Conservation (phyloP, 2,113 vertebrate species). For the Festucalex cinctus region DNA sequence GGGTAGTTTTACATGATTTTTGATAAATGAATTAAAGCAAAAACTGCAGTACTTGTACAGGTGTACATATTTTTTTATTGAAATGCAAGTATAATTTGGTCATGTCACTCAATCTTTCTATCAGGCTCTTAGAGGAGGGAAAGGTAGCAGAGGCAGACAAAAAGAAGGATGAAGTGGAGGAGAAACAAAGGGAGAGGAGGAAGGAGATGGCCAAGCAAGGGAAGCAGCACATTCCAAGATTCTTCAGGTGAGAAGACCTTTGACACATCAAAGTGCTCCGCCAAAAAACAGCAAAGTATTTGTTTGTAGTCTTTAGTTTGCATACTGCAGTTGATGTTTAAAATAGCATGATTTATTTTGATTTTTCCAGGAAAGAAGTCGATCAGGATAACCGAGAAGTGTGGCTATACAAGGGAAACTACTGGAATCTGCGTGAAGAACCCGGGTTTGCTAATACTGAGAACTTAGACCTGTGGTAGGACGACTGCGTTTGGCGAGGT, state of each 20-base stretch:
- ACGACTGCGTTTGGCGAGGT: not conserved
- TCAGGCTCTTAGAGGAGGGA: constrained; percentile 86
- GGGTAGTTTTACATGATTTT: no score
- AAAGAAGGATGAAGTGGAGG: constrained; percentile 85
- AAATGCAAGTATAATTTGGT: not conserved
- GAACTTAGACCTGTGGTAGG: constrained; percentile 85
- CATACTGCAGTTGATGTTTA: not conserved
- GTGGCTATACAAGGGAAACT: constrained; percentile 84
- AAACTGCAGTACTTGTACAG: no score
- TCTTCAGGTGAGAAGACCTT: constrained; percentile 71
- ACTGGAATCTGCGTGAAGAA: constrained; percentile 83
- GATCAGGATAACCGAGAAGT: constrained; percentile 80
- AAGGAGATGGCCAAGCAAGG: constrained; percentile 85
- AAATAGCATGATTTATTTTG: not conserved
- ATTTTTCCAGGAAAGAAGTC: constrained; percentile 64
- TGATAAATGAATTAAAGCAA: no score
- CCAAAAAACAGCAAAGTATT: not conserved
- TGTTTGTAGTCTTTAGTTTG: not conserved
- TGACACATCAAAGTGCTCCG: not conserved
- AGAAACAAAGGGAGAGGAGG: constrained; percentile 84
- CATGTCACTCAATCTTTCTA: not conserved
- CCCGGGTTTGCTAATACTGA: constrained; percentile 80
- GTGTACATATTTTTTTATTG: no score
- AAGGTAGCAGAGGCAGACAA: constrained; percentile 81
- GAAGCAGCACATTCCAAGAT: constrained; percentile 81